Evolutionary conservation across 2,888 invertebrate species (phyloP), one percentile per base, ranked within the genome.

Genomic region (Drosophila austrosaltans): DNA sequence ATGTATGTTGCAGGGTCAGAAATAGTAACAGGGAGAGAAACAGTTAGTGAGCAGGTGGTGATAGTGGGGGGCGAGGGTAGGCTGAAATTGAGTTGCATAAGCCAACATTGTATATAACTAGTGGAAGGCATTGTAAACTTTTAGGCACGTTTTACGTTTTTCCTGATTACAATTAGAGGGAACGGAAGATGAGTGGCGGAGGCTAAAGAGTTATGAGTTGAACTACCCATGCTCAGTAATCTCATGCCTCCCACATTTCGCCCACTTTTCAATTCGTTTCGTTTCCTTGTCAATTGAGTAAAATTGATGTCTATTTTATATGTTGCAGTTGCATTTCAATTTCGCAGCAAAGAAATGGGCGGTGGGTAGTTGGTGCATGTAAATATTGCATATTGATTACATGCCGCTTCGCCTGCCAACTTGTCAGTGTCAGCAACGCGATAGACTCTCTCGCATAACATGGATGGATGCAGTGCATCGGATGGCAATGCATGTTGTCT

Each of bases 361-460:
- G 6, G 32, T 32, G 32, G 36, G 36, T 36, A 6, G 32, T 32
- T 32, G 32, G 5, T 32, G 32, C 66, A 66, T 66, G 72, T 68
- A 66, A 72, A 77, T 70, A 63, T 75, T 72, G 79, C 71, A 79
- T 82, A 76, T 81, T 83, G 83, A 81, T 86, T 79, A 76, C 83
- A 75, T 75, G 81, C 79, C 80, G 76, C 71, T 71, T 72, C 59
- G 73, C 63, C 82, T 75, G 74, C 63, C 78, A 78, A 77, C 81
- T 61, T 86, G 82, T 81, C 82, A 82, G 69, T 73, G 72, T 77
- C 83, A 73, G 68, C 70, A 69, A 25, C 57, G 54, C 58, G 66
- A 63, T 6, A 61, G 63, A 67, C 61, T 61, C 16, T 25, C 22
- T 48, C 8, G 4, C 48, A 48, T 25, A 48, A 12, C 12, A 61